phyloP scores from a whole-genome alignment of 2,797 vertebrate species.

The Sebastes trivittatus region DNA sequence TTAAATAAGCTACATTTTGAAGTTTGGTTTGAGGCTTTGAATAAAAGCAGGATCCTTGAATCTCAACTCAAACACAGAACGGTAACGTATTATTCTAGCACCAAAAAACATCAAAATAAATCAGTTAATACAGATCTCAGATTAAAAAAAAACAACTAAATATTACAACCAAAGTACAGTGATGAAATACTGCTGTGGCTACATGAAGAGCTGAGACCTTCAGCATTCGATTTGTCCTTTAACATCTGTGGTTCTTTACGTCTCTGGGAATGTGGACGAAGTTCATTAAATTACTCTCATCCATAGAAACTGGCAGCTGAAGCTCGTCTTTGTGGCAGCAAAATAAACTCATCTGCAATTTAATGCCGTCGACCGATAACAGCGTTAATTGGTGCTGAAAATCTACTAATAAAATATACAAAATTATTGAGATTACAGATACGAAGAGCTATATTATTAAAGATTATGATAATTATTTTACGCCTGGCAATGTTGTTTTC shows the following conservation, averaged over 20 bases:
- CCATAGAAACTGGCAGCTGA: background rate
- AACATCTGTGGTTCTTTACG: background rate
- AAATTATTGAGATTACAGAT: background rate
- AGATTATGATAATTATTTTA: background rate
- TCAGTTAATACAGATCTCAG: background rate
- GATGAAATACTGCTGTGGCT: constrained; percentile 23
- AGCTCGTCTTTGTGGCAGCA: background rate
- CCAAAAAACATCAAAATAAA: constrained; percentile 24
- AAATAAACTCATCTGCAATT: background rate
- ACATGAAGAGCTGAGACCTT: constrained; percentile 10
- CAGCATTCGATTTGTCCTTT: background rate
- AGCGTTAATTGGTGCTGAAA: too few relatives aligned
- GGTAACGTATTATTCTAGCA: constrained; percentile 31
- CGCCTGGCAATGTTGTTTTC: background rate
- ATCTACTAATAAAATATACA: background rate
- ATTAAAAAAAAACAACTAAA: background rate
- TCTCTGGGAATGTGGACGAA: constrained; percentile 41
- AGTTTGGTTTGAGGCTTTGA: constrained; percentile 23
- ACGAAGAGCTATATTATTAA: background rate
- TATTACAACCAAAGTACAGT: constrained; percentile 2
- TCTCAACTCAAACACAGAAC: constrained; percentile 2
- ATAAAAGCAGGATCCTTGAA: constrained; percentile 13
- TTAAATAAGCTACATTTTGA: background rate
- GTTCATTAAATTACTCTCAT: background rate
- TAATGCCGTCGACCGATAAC: background rate